Evolutionary conservation across 2,797 vertebrate species (phyloP).

Genomic region (Fistularia commersonii): DNA sequence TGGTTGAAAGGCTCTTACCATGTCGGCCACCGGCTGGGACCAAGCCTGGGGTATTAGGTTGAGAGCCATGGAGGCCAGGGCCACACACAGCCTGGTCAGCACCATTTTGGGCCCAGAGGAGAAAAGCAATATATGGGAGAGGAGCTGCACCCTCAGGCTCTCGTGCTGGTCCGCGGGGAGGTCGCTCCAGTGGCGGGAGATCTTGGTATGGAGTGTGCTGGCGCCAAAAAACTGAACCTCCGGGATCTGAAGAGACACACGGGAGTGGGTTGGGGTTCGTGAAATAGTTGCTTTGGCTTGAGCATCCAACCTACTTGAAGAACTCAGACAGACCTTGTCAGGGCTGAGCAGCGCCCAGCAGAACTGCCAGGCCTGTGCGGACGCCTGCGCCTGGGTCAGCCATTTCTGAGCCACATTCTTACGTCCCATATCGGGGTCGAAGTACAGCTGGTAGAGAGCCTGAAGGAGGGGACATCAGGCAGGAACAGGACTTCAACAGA

Average conservation of each 20-base stretch:
- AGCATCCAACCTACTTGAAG: not conserved
- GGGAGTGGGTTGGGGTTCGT: too few relatives aligned
- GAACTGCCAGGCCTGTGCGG: slow-evolving; percentile 95
- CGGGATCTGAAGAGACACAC: slow-evolving; percentile 73
- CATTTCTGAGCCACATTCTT: slow-evolving; percentile 98
- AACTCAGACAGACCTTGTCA: slow-evolving; percentile 75
- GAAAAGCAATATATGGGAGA: slow-evolving; percentile 88
- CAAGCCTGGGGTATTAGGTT: slow-evolving; percentile 91
- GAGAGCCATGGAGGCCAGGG: slow-evolving; percentile 90
- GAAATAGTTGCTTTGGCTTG: not conserved
- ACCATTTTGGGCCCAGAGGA: slow-evolving; percentile 94
- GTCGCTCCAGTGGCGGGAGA: slow-evolving; percentile 92
- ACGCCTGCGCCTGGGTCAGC: slow-evolving; percentile 94
- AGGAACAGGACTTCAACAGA: not conserved
- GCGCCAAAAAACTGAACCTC: slow-evolving; percentile 99
- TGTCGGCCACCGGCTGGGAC: slow-evolving; percentile 90
- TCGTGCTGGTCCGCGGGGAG: slow-evolving; percentile 88
- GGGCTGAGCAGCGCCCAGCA: slow-evolving; percentile 90
- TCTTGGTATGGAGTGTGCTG: slow-evolving; percentile 94
- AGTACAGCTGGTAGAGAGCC: slow-evolving; percentile 97
- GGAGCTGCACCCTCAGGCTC: slow-evolving; percentile 88
- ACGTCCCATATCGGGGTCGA: slow-evolving; percentile 92
- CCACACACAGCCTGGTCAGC: slow-evolving; percentile 91
- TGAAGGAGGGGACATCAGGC: slow-evolving; percentile 42
- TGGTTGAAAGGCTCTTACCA: slow-evolving; percentile 89